These are phyloP conservation scores for Pantherophis vulpinus DNA, from an alignment of 2,797 vertebrate genomes.

Conservation along the genomic window DNA sequence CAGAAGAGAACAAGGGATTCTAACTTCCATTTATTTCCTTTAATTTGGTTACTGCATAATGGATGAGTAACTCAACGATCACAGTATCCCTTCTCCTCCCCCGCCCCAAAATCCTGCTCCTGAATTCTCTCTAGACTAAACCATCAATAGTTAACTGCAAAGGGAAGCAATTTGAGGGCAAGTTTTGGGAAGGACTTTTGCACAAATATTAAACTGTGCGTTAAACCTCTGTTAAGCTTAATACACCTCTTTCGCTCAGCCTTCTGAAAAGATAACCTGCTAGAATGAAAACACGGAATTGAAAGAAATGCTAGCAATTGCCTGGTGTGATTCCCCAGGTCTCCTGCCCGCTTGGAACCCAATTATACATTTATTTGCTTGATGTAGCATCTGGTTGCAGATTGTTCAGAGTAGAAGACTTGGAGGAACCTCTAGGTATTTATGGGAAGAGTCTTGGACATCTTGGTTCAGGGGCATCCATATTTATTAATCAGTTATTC, in stretches of 20 bases:
- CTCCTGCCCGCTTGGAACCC: not conserved
- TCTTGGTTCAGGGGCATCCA: not conserved
- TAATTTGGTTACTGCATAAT: not conserved
- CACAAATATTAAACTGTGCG: not conserved
- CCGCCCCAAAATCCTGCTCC: not conserved
- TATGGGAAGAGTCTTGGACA: not conserved
- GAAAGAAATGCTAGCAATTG: not conserved
- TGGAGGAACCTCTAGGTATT: not conserved
- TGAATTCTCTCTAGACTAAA: not conserved
- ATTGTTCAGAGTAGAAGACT: not conserved
- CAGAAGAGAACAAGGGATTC: not conserved
- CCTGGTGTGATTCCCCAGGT: not conserved
- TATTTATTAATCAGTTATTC: not conserved
- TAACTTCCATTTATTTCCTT: not conserved
- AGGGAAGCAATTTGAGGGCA: not conserved
- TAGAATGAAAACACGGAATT: not conserved
- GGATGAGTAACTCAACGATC: not conserved
- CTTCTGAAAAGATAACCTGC: not conserved
- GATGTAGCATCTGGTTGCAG: not conserved
- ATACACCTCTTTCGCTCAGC: not conserved
- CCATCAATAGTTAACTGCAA: not conserved
- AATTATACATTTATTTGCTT: not conserved
- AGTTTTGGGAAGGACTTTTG: not conserved
- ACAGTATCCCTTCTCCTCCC: not conserved
- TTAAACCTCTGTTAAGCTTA: not conserved